Evolutionary conservation across 2,888 invertebrate genomes (phyloP), one percentile per base, ranked within the genome.

Genomic region (Ichneumoninae sp.): DNA sequence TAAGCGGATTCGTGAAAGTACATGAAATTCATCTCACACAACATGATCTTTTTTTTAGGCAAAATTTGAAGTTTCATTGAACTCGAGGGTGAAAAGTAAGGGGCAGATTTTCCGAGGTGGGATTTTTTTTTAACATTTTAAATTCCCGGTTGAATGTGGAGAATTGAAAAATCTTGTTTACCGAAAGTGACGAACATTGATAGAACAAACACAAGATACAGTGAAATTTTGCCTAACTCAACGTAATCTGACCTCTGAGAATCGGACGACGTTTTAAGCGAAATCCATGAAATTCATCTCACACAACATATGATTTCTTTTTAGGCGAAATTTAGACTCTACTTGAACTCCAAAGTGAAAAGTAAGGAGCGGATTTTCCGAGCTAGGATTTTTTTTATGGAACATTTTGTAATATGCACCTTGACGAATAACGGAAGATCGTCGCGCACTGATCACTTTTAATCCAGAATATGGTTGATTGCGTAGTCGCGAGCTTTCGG

Each of bases 61-160:
- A 8, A 8, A 40, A 40, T 40, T 40, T 40, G 8, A 2, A 40
- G 10, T 10, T 10, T 40, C 1, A 8, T 3, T 10, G 40, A 40
- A 40, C 10, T 40, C 10, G 40, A 40, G 1, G 40, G 8, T 40
- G 8, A 40, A 40, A 40, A 40, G 7, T 8, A 8, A 40, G 0
- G 10, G 8, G 40, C 8, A 40, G 10, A 10, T 1, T 40, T 40
- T 40, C 40, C 8, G 2, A 10, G 10, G 10, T 10, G 10, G 40
- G 40, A 40, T 40, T 26, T 26, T 26, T 54, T 54, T 19, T 8
- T 54, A 26, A 26, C 0, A 1, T 1, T 26, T 1, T 1, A 78
- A 78, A 80, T 47, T 69, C 84, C 86, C 50, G 84, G 86, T 84
- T 86, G 85, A 85, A 85, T 84, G 83, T 57, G 1, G 47, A 33